Base-by-base conservation (phyloP, 2,113 vertebrate species). In the Fregata magnificens region DNA sequence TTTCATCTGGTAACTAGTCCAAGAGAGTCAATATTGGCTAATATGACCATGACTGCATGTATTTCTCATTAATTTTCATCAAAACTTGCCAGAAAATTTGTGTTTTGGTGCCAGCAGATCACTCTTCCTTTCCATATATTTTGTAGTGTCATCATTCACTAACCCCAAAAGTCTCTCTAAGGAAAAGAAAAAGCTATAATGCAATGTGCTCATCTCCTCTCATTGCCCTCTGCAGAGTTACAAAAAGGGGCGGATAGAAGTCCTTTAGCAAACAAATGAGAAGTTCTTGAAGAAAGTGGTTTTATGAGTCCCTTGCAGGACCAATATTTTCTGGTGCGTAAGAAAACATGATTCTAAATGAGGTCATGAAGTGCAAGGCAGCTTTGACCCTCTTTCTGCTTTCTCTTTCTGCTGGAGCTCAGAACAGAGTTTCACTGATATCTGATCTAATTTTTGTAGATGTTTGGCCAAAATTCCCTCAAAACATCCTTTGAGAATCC, bases 11-110 rank as follows among this genome's bases (percentile, higher is more conserved):
- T 88, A 77, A 95, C 82, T 87, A 63, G 78, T 89, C 91, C 93
- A 95, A 61, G 56, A 91, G 88, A 95, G 80, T 91, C 88, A 87
- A 15, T 83, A 77, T 67, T 96, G 91, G 94, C 74, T 90, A 88
- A 90, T 95, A 90, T 34, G 78, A 55, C 53, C 67, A 62, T 53
- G 42, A 85, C 62, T 91, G 84, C 59, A 93, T 95, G 84, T 91
- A 95, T 95, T 95, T 97, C 91, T 93, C 91, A 97, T 96, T 95
- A 93, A 56, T 95, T 95, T 93, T 86, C 71, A 62, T 85, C 59
- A 85, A 77, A 94, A 85, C 71, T 82, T 90, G 93, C 87, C 87
- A 91, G 93, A 95, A 95, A 95, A 94, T 56, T 47, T 25, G 59
- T 50, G 59, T 11, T 80, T 82, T 56, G 12, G 59, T 91, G 93